These are phyloP conservation scores for Eonycteris spelaea DNA, from an alignment of 2,113 vertebrate genomes.

Conservation along the genomic window DNA sequence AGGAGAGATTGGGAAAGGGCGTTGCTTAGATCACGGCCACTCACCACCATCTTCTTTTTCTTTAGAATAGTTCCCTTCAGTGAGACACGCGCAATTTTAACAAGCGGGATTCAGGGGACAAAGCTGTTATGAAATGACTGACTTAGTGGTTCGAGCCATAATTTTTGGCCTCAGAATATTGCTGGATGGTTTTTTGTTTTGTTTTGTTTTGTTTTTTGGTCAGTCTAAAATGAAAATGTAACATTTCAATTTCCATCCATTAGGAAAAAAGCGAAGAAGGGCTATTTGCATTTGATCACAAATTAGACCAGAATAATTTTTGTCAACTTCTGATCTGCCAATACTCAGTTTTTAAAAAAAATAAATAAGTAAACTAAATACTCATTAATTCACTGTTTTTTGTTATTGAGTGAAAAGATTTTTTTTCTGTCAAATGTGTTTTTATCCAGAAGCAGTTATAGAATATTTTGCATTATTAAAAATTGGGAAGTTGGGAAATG, in stretches of 20 bases:
- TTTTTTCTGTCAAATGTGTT: conserved; percentile 64
- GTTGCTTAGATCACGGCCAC: conserved; percentile 62
- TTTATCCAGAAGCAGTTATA: conserved; percentile 46
- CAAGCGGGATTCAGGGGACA: conserved; percentile 78
- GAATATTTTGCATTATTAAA: conserved; percentile 75
- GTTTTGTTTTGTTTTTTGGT: conserved; percentile 48
- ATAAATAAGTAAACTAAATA: conserved; percentile 72
- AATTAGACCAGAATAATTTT: conserved; percentile 82
- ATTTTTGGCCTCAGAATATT: conserved; percentile 82
- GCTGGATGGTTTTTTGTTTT: conserved; percentile 78
- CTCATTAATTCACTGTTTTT: conserved; percentile 79
- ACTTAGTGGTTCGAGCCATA: conserved; percentile 78
- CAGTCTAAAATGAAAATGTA: conserved; percentile 83
- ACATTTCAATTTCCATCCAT: conserved; percentile 81
- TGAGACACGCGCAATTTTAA: conserved; percentile 79
- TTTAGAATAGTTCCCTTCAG: conserved; percentile 79
- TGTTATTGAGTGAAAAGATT: conserved; percentile 75
- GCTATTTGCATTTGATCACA: conserved; percentile 79
- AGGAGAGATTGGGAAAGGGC: conserved; percentile 50
- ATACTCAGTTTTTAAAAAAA: conserved; percentile 57
- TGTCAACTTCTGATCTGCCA: conserved; percentile 80
- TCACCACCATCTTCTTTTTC: conserved; percentile 75
- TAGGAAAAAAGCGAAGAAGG: conserved; percentile 72
- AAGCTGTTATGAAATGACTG: conserved; percentile 81
- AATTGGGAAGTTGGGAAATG: conserved; percentile 43